These are phyloP conservation scores for Patagioenas fasciata DNA, from an alignment of 2,113 vertebrate genomes.

Conservation along the genomic window DNA sequence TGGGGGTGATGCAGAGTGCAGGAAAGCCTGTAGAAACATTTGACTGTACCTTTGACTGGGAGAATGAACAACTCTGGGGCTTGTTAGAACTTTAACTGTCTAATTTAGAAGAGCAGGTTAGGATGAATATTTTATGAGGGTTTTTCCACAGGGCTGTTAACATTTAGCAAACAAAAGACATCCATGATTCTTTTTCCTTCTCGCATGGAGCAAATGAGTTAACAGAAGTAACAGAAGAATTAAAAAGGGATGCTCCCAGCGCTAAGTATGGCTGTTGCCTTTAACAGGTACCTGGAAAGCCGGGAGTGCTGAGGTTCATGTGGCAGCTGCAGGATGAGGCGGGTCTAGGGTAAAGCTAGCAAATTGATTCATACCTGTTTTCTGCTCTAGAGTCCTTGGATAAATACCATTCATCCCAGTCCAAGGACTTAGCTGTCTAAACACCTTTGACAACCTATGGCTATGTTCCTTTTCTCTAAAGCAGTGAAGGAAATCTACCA, in stretches of 20 bases:
- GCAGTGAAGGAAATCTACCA: background rate
- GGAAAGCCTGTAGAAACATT: slow-evolving; percentile 44
- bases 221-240: slow-evolving; percentile 57
- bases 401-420: background rate
- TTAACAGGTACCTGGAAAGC: slow-evolving; percentile 28
- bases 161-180: slow-evolving; percentile 61
- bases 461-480: background rate
- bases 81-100: slow-evolving; percentile 55
- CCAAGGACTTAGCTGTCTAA: background rate
- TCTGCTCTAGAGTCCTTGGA: background rate
- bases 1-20: background rate
- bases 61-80: slow-evolving; percentile 36
- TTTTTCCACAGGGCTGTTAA: slow-evolving; percentile 56
- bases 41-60: slow-evolving; percentile 35
- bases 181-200: slow-evolving; percentile 62
- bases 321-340: background rate
- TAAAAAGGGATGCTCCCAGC: slow-evolving; percentile 55
- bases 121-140: slow-evolving; percentile 70
- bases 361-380: background rate
- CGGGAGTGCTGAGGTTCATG: background rate
- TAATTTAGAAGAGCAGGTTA: slow-evolving; percentile 52
- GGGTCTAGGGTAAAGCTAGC: background rate
- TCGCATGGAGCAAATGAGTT: slow-evolving; percentile 66
- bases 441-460: background rate
- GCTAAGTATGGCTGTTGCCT: slow-evolving; percentile 31